Evolutionary conservation across 2,113 vertebrate genomes (phyloP), one percentile per base, ranked within the genome.

Genomic region (Oplegnathus fasciatus): DNA sequence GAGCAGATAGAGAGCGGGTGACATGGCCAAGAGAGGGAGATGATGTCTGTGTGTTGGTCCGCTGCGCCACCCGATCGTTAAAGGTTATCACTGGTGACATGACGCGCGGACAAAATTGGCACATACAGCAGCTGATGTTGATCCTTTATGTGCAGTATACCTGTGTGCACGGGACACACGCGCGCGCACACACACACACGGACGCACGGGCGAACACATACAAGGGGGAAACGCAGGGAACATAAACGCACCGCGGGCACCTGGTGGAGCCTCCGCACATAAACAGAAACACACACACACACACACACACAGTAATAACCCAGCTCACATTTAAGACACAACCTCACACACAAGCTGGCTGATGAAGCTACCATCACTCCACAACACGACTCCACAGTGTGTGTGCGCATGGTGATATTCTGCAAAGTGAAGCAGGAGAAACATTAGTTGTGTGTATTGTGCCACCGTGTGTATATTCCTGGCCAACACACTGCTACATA

Each of bases 61-160:
- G 72, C 40, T 77, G 74, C 74, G 61, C 73, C 62, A 58, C 65
- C n/a, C 5, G 50, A 28, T 65, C 42, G 20, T 79, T 40, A 75
- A 24, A 85, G 37, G 65, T 75, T 37, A 61, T 48, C 72, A 10
- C 0, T 57, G 46, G 75, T 22, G 71, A 48, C 78, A 58, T 68
- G 84, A 85, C 72, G 34, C 64, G 37, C 44, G 18, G 1, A 7
- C 37, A 6, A 57, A 44, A 81, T 10, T 64, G 65, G 34, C 71
- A 37, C 57, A 14, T 26, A 14, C 28, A 68, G 61, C 17, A 20
- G 26, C 37, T 54, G 2, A 54, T 37, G 3, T 26, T 18, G 13
- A 54, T n/a, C 30, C 69, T 26, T 48, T 24, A 67, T 9, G 65
- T 13, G 4, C 26, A 28, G 5, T 5, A 18, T 1, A 17, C n/a